Evolutionary conservation across 2,113 vertebrate genomes (phyloP), one percentile per base, ranked within the genome.

Genomic region (Perognathus longimembris): DNA sequence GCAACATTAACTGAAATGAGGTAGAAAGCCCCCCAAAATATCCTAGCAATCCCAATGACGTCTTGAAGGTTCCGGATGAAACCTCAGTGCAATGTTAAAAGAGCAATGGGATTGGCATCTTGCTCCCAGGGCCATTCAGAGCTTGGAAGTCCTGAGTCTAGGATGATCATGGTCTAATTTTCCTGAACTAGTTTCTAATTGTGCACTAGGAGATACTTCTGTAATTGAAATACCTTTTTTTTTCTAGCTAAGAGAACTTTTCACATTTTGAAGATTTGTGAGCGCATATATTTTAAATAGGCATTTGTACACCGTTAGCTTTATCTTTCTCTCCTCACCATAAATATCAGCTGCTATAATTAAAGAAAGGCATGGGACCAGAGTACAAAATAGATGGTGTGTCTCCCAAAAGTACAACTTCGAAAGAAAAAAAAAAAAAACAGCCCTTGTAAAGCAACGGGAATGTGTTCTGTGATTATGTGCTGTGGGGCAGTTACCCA

Each of bases 401-500:
- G 64, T 57, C 73, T 95, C 94, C 88, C 87, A 6, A 93, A 96
- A 97, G 82, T 83, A 92, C 12, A 96, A 74, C 74, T 93, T 76
- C 32, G 30, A 89, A 93, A 79, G 34, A 34, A 91, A 74, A 89
- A 89, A 74, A 34, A 30, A 71, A 34, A 45, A 69, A 54, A 17
- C 50, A 54, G 50, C 45, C 24, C 69, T 88, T 97, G 94, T 81
- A 95, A 89, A 90, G 78, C 92, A 77, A 45, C 17, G 61, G 93
- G 70, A 66, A 66, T 1, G 0, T 59, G 59, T 38, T 92, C 69
- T 66, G 57, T 94, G 94, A 90, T 92, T 85, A 85, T 78, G 69
- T 84, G 95, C 96, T 98, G 85, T 93, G 91, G 87, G 91, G 88
- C 63, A 80, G 86, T 80, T 90, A 85, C 85, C 57, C 28, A 88